Conservation (phyloP, 2,797 vertebrate genomes). For the Darevskia mixta region DNA sequence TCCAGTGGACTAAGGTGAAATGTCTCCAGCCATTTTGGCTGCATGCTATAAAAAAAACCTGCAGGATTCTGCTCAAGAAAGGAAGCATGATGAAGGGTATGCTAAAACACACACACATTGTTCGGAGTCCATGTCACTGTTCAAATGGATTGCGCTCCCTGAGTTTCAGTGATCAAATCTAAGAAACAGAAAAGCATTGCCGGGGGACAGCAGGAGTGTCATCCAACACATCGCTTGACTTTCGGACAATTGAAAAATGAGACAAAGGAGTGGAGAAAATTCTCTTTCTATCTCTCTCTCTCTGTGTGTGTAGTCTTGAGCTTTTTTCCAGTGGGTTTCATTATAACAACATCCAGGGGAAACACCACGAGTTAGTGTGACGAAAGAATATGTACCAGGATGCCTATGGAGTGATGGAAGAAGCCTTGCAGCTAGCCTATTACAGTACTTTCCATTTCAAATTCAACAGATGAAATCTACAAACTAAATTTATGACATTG, state of each 20-base stretch:
- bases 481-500: conserved; percentile 16
- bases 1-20: background rate
- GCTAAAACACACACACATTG: background rate
- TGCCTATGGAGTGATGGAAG: background rate
- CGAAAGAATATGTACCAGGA: conserved; percentile 29
- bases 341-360: conserved; percentile 4
- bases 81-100: background rate
- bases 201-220: background rate
- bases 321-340: background rate
- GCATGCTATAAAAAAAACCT: background rate
- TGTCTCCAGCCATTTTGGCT: background rate
- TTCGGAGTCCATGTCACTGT: background rate
- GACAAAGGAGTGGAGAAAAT: background rate
- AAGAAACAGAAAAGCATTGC: rapidly evolving
- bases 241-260: rapidly evolving
- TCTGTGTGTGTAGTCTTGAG: background rate
- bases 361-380: conserved; percentile 21
- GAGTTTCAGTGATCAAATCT: background rate
- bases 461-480: conserved; percentile 48
- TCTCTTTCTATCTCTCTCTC: too few relatives aligned
- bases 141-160: background rate
- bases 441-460: conserved; percentile 48
- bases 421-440: conserved; percentile 29
- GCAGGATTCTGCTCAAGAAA: background rate
- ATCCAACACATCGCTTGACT: background rate